Base-by-base conservation (phyloP, 1,140 invertebrate species). In the Drosophila saltans region DNA sequence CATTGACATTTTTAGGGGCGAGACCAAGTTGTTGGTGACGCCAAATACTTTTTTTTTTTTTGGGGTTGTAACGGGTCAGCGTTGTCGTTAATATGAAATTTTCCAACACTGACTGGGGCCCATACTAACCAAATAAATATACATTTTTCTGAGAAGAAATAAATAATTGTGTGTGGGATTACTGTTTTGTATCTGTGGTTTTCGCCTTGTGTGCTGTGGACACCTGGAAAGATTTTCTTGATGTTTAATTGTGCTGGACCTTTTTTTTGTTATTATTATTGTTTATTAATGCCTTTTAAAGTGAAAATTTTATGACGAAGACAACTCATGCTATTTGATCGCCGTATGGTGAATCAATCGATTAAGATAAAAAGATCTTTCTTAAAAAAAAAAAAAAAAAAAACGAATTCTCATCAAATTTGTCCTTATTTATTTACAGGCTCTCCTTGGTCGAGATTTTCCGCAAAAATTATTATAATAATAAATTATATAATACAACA, bases 361-460 rank as follows among this genome's bases (percentile, higher is more conserved):
- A 30, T 30, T 30, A 30, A 2, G 16, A 21, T 6, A 24, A 24
- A 24, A 21, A 21, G 16, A 48, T 48, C 45, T 16, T 48, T 16
- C 16, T 45, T 6, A 45, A 16, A 45, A 45, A 16, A 4, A n/a
- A 16, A 4, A n/a, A 16, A 45, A 6, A 16, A 45, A 16, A 48
- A 48, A 48, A 7, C 45, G 8, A 43, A n/a, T 16, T 26, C 3
- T 52, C 26, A 52, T 26, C 8, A 10, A 10, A 10, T 16, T 43
- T 26, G 55, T 3, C 33, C n/a, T 16, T 33, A 41, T 43, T 59
- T 8, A 33, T 9, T 88, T 80, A 10, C 72, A 86, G 83, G 73
- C 80, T 80, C 61, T 52, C 45, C 72, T 64, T 70, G 82, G 65
- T 83, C 65, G 56, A 83, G 80, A 82, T 73, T 72, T 75, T 30